phyloP scores from a whole-genome alignment of 2,888 invertebrate species.

The Tinea pellionella region DNA sequence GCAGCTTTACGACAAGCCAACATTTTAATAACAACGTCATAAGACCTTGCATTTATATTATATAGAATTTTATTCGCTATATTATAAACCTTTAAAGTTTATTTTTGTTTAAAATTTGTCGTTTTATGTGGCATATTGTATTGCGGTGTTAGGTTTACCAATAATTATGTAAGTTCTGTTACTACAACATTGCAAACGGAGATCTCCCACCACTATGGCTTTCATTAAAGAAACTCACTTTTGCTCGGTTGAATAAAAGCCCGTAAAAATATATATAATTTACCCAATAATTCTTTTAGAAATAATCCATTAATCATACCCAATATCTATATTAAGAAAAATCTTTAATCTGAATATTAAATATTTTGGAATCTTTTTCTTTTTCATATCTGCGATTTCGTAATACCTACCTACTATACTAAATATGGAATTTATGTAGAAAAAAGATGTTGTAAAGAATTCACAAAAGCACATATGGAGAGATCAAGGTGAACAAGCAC shows the following conservation, averaged over 20 bases:
- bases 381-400: too few relatives aligned
- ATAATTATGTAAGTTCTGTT: constrained; percentile 44
- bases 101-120: background rate
- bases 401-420: too few relatives aligned
- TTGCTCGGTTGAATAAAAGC: background rate
- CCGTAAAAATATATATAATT: too few relatives aligned
- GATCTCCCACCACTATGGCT: constrained; percentile 28
- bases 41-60: background rate
- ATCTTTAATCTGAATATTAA: too few relatives aligned
- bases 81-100: background rate
- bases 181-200: constrained; percentile 29
- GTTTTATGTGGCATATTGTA: background rate
- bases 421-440: too few relatives aligned
- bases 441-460: background rate
- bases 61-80: background rate
- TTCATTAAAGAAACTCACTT: constrained; percentile 36
- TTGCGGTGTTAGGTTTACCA: constrained; percentile 25
- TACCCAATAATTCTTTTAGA: too few relatives aligned
- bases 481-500: constrained; percentile 17
- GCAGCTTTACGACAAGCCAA: background rate
- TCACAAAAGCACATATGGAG: background rate
- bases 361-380: too few relatives aligned
- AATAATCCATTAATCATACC: too few relatives aligned
- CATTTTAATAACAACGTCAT: background rate
- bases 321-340: too few relatives aligned